Evolutionary conservation across 2,113 vertebrate genomes (phyloP).

Genomic region (Syngnathus typhle): DNA sequence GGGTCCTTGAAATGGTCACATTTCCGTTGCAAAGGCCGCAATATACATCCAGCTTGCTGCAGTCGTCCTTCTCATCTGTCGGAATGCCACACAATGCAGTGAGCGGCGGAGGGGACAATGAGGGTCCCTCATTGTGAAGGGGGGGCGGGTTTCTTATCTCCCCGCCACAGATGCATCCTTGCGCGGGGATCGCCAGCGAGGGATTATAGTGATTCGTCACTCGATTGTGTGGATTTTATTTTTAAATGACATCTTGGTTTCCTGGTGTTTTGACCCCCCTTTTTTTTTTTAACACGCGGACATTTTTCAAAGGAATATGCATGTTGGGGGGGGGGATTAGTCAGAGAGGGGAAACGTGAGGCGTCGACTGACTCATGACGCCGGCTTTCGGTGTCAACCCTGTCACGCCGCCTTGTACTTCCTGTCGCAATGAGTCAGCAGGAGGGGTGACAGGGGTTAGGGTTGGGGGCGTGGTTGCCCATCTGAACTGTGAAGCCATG

Average conservation of each 20-base stretch:
- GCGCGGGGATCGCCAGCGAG: slow-evolving; percentile 60
- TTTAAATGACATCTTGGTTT: slow-evolving; percentile 35
- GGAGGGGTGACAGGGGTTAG: slow-evolving; percentile 4
- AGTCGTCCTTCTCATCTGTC: slow-evolving; percentile 62
- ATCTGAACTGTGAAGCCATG: not conserved
- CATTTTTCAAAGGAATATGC: not conserved
- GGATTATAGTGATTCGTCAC: slow-evolving; percentile 65
- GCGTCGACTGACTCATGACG: slow-evolving; percentile 39
- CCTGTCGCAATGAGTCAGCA: slow-evolving; percentile 55
- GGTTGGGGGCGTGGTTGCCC: not conserved
- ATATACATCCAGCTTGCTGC: slow-evolving; percentile 20
- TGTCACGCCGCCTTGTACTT: slow-evolving; percentile 32
- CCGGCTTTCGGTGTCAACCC: slow-evolving; percentile 31
- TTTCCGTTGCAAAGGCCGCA: slow-evolving; percentile 15
- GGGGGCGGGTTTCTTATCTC: slow-evolving; percentile 65
- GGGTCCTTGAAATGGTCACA: not conserved
- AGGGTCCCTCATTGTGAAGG: slow-evolving; percentile 54
- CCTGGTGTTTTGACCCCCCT: slow-evolving; percentile 19
- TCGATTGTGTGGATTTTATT: slow-evolving; percentile 50
- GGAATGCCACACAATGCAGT: slow-evolving; percentile 73
- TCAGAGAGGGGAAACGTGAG: slow-evolving; percentile 24
- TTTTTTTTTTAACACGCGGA: not conserved
- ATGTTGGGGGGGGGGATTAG: slow-evolving; percentile 12
- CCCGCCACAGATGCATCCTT: slow-evolving; percentile 75
- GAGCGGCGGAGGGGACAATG: slow-evolving; percentile 63